Evolutionary conservation across 2,888 invertebrate species (phyloP), one percentile per base, ranked within the genome.

Genomic region (Camponotus fellah): DNA sequence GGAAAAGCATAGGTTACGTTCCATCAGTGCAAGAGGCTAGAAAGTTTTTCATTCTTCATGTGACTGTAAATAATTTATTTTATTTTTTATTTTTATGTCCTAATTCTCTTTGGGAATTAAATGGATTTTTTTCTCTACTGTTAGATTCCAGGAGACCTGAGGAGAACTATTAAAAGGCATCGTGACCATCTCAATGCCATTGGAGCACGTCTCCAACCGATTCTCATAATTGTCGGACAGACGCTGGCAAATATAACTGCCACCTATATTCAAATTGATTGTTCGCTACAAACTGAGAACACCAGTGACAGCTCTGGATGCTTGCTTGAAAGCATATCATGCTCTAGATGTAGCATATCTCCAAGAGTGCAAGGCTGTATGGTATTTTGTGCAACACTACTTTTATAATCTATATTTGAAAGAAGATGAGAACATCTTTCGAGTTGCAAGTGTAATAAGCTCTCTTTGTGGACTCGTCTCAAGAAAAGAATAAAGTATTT

Each of bases 341-440:
- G 21, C 65, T 43, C 43, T 65, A 21, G 65, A 40, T 21, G 40
- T 43, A 6, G 40, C 9, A 40, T 65, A 65, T 21, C 65, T 21
- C 0, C 10, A 43, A 21, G 40, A 65, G 12, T 65, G 43, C 43
- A n/a, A 21, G 12, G 14, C 6, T n/a, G 65, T 65, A 0, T 65
- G 43, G 71, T 53, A 32, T 32, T 71, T 71, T 56, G 12, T 71
- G 0, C 71, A 53, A 0, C 17, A 53, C 0, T 53, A 53, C 3
- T 49, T 71, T 71, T 53, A 71, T 71, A 32, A 71, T n/a, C 17
- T 71, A 49, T 56, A 71, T 71, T 21, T 71, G 3, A 49, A 71
- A 53, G 71, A 49, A 34, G 71, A 71, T 6, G 53, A 71, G 0
- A 71, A 53, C 34, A 71, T 71, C 2, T 21, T 34, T 56, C 49